A percentile compares a stretch with the other conserved stretches of the same genome.
phyloP scores from a whole-genome alignment of 2,113 vertebrate genomes.

The Hyperopisus bebe region DNA sequence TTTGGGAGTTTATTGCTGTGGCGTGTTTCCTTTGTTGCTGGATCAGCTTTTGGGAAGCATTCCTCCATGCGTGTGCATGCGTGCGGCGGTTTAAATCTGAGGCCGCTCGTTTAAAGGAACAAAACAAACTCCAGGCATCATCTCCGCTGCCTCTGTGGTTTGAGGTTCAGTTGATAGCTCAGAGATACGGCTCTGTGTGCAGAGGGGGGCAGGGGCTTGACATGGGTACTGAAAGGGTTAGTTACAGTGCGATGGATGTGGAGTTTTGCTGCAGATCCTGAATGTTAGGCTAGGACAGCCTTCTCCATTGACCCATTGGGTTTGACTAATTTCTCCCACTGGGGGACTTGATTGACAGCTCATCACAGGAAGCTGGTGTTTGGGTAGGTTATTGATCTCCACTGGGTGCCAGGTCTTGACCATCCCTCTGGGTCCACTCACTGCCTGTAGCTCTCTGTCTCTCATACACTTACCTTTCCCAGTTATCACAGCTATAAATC shows the following conservation, averaged over 20 bases:
- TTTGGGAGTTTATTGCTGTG: conserved; percentile 5
- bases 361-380: background rate
- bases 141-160: conserved; percentile 20
- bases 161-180: conserved; percentile 32
- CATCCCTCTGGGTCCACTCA: background rate
- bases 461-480: background rate
- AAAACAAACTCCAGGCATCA: conserved; percentile 5
- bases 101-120: conserved; percentile 25
- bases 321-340: background rate
- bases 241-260: background rate
- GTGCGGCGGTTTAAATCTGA: conserved; percentile 25
- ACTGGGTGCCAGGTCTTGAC: background rate
- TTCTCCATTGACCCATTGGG: background rate
- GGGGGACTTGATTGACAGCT: background rate
- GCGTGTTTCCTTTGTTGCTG: conserved; percentile 14
- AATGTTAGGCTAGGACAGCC: background rate
- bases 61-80: background rate
- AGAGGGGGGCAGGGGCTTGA: background rate
- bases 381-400: background rate
- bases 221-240: background rate
- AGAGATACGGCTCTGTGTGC: background rate
- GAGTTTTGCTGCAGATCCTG: background rate
- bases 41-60: conserved; percentile 27
- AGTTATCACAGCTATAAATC: background rate
- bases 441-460: background rate